Evolutionary conservation across 2,888 invertebrate genomes (phyloP).

Genomic region (Tipula helvola): DNA sequence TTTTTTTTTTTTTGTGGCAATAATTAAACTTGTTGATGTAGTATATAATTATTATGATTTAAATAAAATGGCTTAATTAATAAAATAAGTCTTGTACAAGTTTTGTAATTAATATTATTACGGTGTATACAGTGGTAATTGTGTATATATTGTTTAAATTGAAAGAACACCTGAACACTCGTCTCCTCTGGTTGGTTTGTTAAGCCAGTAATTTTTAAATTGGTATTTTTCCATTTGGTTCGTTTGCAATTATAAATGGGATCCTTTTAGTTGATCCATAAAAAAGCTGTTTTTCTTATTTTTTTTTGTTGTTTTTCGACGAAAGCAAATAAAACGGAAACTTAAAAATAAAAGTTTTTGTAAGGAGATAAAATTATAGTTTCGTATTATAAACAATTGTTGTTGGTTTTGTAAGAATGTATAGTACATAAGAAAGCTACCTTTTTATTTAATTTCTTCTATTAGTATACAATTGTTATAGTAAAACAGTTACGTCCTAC

Average conservation of each 20-base stretch:
- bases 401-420: not conserved
- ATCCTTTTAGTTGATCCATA: not conserved
- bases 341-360: not conserved
- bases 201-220: not conserved
- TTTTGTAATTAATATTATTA: too few species aligned
- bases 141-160: not conserved
- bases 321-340: not conserved
- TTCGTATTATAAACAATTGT: not conserved
- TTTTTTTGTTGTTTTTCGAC: not conserved
- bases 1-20: not conserved
- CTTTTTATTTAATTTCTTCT: not conserved
- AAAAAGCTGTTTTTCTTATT: not conserved
- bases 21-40: not conserved
- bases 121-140: not conserved
- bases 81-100: not conserved
- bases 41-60: not conserved
- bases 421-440: not conserved
- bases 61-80: not conserved
- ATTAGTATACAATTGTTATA: not conserved
- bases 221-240: not conserved
- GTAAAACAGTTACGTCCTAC: not conserved
- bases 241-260: not conserved
- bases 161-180: not conserved
- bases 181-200: not conserved
- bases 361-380: not conserved